Percentiles rank a stretch among this genome's conserved stretches.
phyloP scores from a whole-genome alignment of 2,888 invertebrate genomes.

The Strigamia crassipes region DNA sequence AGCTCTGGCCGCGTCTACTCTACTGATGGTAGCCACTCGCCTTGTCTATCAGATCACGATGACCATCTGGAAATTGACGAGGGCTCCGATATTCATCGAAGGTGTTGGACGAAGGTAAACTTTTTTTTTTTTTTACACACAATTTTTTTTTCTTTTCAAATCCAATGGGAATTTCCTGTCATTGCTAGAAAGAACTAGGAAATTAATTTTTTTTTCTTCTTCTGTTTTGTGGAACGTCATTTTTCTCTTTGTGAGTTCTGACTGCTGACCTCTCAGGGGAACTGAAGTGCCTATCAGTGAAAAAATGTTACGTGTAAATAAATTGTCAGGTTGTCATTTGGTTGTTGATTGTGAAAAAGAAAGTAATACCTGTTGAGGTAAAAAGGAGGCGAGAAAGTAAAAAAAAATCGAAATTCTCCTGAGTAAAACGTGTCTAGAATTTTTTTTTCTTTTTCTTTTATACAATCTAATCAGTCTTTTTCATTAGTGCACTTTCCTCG shows the following conservation, averaged over 20 bases:
- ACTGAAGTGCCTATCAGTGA: background rate
- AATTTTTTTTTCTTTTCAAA: background rate
- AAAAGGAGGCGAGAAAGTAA: background rate
- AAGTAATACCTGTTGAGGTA: background rate
- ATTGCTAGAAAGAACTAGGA: background rate
- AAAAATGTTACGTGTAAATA: background rate
- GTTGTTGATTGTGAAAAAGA: background rate
- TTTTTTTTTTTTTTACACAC: background rate
- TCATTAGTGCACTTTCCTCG: conserved; percentile 7
- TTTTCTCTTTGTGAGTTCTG: no score
- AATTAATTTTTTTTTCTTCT: no score
- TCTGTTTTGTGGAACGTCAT: no score
- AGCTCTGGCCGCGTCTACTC: conserved; percentile 50
- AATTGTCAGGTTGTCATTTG: background rate
- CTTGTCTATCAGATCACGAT: conserved; percentile 50
- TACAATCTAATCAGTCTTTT: conserved; percentile 16
- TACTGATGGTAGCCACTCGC: conserved; percentile 48
- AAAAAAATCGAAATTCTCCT: background rate
- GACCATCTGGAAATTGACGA: conserved; percentile 50
- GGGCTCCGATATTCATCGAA: conserved; percentile 44
- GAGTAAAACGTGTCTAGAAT: conserved; percentile 11
- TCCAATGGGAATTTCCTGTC: background rate
- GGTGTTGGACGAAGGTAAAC: conserved; percentile 48
- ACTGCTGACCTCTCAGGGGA: background rate
- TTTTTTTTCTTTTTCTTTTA: background rate